These are phyloP conservation scores for Patella pellucida DNA, from an alignment of 2,888 invertebrate genomes.

Conservation along the genomic window DNA sequence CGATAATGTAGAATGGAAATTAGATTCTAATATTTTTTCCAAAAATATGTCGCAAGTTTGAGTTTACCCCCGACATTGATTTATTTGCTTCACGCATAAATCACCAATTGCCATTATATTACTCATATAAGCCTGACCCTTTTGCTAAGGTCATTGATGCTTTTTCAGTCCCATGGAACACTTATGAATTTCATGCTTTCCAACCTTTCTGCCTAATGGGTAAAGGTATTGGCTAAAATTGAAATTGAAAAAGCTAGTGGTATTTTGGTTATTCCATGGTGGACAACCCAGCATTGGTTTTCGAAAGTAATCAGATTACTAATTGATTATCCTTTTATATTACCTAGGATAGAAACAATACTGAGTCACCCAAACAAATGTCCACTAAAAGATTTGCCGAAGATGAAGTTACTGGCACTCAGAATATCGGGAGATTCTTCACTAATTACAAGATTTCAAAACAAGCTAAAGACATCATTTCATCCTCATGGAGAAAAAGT, in stretches of 20 bases:
- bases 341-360: background rate
- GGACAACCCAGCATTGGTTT: background rate
- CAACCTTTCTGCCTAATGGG: background rate
- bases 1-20: conserved; percentile 18
- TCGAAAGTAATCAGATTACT: background rate
- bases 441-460: background rate
- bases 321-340: background rate
- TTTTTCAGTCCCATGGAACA: conserved; percentile 12
- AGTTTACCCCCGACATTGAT: conserved; percentile 16
- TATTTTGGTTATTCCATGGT: background rate
- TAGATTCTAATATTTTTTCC: conserved; percentile 12
- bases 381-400: background rate
- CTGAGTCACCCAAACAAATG: background rate
- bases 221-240: background rate
- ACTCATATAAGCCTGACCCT: conserved; percentile 20
- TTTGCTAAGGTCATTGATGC: conserved; percentile 24
- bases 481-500: conserved; percentile 13
- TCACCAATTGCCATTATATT: conserved; percentile 15
- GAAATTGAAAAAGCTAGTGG: background rate
- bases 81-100: conserved; percentile 23
- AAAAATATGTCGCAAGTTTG: background rate
- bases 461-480: background rate
- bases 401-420: conserved; percentile 17
- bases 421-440: conserved; percentile 18
- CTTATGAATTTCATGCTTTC: background rate